Conservation (phyloP, 2,797 vertebrate species). For the Pitangus sulphuratus region DNA sequence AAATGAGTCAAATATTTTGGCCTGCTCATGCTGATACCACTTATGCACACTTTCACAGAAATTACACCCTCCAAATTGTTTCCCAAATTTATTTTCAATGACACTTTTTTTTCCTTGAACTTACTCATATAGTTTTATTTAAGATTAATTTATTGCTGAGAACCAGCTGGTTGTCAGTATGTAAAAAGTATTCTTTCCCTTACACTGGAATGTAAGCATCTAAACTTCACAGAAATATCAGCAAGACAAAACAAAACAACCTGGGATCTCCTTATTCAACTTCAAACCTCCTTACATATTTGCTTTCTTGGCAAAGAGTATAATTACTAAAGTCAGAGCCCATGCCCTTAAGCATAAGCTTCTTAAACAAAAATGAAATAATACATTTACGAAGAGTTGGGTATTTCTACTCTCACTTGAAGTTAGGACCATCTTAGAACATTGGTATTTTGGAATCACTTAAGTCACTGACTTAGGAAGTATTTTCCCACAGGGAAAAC, state of each 20-base stretch:
- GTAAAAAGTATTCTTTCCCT: background rate
- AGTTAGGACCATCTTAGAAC: background rate
- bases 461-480: background rate
- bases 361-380: background rate
- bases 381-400: background rate
- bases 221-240: background rate
- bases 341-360: background rate
- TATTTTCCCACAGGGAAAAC: background rate
- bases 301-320: background rate
- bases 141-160: background rate
- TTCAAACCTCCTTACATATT: background rate
- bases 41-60: background rate
- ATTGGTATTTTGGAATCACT: background rate
- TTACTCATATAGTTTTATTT: background rate
- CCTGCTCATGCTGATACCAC: background rate
- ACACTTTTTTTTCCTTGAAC: background rate
- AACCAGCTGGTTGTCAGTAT: background rate
- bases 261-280: background rate
- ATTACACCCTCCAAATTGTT: background rate
- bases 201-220: background rate
- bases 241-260: background rate
- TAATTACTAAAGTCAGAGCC: background rate
- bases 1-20: background rate
- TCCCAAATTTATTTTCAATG: background rate
- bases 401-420: background rate